phyloP scores from a whole-genome alignment of 2,113 vertebrate species.

The Microtus ochrogaster region DNA sequence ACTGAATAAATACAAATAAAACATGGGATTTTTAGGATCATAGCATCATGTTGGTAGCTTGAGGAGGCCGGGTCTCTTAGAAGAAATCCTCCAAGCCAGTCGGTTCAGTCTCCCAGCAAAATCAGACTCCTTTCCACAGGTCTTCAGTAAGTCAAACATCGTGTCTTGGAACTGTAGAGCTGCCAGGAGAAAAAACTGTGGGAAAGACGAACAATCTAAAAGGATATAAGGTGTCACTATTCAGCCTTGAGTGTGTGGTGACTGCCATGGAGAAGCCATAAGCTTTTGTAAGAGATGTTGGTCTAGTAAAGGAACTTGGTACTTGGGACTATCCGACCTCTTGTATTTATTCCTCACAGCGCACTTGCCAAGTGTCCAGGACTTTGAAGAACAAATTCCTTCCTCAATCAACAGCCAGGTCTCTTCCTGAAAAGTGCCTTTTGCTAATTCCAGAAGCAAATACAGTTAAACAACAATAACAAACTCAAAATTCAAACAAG shows the following conservation, averaged over 20 bases:
- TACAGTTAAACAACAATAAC: slow-evolving; percentile 62
- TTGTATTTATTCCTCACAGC: slow-evolving; percentile 71
- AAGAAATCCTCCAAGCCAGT: not conserved
- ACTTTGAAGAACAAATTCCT: slow-evolving; percentile 69
- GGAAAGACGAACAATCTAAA: not conserved
- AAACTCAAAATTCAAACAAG: slow-evolving; percentile 65
- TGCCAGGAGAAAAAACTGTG: not conserved
- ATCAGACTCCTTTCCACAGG: too few relatives aligned
- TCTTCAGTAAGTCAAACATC: not conserved
- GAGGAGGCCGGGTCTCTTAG: not conserved
- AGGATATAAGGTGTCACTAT: not conserved
- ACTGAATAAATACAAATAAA: not conserved
- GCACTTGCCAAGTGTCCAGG: slow-evolving; percentile 60
- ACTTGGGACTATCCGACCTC: slow-evolving; percentile 67
- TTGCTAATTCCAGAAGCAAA: slow-evolving; percentile 81
- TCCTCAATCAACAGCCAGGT: not conserved
- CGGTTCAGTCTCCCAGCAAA: not conserved
- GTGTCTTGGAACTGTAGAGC: not conserved
- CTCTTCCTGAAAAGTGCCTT: slow-evolving; percentile 73
- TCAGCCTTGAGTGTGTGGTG: not conserved
- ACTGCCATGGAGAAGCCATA: not conserved
- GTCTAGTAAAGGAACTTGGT: not conserved
- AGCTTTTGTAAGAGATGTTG: not conserved
- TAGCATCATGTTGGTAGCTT: not conserved
- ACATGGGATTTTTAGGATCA: not conserved